phyloP scores from a whole-genome alignment of 2,113 vertebrate species.

The Arizona elegans region DNA sequence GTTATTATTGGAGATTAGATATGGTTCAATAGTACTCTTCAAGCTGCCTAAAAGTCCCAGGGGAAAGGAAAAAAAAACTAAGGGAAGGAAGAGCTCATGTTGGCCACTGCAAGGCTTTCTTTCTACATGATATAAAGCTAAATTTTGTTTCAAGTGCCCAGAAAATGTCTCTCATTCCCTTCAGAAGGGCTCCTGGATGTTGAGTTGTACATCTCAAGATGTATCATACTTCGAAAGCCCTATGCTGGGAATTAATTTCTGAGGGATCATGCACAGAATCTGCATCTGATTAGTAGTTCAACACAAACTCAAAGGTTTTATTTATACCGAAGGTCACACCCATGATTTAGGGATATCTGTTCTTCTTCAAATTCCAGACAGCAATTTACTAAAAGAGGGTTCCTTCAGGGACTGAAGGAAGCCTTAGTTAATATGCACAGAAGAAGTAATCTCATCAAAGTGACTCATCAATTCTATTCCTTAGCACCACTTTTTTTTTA shows the following conservation, averaged over 20 bases:
- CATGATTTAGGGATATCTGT: background rate
- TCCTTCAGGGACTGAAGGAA: background rate
- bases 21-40: background rate
- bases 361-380: background rate
- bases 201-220: background rate
- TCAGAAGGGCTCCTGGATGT: slow-evolving; percentile 6
- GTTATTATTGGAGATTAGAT: background rate
- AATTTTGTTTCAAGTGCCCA: background rate
- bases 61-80: background rate
- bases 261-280: background rate
- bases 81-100: background rate
- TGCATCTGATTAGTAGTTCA: background rate
- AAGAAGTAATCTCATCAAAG: background rate
- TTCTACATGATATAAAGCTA: rapidly evolving
- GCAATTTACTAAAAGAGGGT: background rate
- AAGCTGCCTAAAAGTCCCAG: background rate
- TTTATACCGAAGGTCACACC: background rate
- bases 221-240: background rate
- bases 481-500: background rate
- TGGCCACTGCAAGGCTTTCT: background rate
- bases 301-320: background rate
- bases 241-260: background rate
- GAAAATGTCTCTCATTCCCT: background rate
- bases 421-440: background rate
- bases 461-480: background rate